These are phyloP conservation scores for Sitobion miscanthi DNA, from an alignment of 1,140 invertebrate species.

Conservation along the genomic window DNA sequence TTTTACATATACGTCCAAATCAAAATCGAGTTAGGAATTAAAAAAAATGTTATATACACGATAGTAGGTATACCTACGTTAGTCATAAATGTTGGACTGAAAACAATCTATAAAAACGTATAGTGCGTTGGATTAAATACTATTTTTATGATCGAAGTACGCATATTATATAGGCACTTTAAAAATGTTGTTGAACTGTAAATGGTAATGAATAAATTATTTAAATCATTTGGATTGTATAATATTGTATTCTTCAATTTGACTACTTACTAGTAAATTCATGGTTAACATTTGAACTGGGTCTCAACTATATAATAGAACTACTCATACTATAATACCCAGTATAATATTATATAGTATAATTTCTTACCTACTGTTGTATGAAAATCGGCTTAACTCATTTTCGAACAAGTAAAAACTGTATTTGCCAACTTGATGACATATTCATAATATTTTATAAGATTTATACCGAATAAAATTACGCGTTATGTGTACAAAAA, in stretches of 20 bases:
- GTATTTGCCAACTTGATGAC: not conserved
- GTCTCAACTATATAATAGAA: not conserved
- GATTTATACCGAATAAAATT: not conserved
- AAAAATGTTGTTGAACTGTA: too few relatives aligned
- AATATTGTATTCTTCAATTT: too few relatives aligned
- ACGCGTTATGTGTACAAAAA: not conserved
- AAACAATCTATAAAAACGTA: not conserved
- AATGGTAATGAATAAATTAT: too few relatives aligned
- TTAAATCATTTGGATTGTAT: too few relatives aligned
- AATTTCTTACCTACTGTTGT: not conserved
- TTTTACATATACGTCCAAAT: not conserved
- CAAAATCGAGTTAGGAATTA: not conserved
- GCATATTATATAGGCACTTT: not conserved
- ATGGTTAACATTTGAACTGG: too few relatives aligned
- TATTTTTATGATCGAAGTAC: not conserved
- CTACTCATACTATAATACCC: too few relatives aligned
- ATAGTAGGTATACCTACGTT: not conserved
- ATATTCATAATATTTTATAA: not conserved
- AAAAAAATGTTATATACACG: not conserved
- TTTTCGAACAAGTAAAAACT: too few relatives aligned
- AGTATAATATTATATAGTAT: too few relatives aligned
- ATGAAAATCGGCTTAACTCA: too few relatives aligned
- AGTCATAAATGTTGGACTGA: not conserved
- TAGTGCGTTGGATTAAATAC: not conserved
- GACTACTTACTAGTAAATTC: too few relatives aligned